Evolutionary conservation across 37 sponge, comb jelly and placozoan genomes (phyloP).

Genomic region (Sycon ciliatum): DNA sequence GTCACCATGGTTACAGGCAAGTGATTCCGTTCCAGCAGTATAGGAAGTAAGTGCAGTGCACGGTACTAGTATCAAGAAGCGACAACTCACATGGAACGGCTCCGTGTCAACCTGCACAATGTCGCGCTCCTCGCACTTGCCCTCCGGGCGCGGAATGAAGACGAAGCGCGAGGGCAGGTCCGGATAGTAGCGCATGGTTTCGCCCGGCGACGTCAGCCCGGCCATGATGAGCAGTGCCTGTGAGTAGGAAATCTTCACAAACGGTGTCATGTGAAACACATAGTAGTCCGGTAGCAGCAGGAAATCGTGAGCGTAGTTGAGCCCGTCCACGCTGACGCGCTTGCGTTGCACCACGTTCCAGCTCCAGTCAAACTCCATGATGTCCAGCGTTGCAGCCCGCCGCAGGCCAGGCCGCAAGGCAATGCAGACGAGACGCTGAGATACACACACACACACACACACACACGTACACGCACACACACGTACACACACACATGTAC

Average conservation of each 20-base stretch:
- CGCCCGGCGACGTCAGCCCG: conserved; percentile 39
- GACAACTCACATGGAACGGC: conserved; percentile 65
- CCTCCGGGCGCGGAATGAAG: conserved; percentile 58
- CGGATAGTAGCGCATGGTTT: conserved; percentile 35
- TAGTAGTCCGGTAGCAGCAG: conserved; percentile 73
- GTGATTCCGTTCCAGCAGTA: no score
- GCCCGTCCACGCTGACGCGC: conserved; percentile 55
- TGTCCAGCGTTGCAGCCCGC: conserved; percentile 29
- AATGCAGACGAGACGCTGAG: conserved; percentile 56
- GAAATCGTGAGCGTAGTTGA: conserved; percentile 83
- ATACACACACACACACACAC: background rate
- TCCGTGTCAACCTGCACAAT: conserved; percentile 55
- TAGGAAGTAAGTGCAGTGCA: no score
- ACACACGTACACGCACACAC: background rate
- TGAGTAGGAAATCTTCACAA: conserved; percentile 23
- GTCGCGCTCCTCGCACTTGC: conserved; percentile 31
- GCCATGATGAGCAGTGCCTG: background rate
- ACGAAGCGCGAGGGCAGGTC: conserved; percentile 64
- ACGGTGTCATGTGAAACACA: conserved; percentile 81
- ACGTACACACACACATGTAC: background rate
- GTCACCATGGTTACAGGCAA: no score
- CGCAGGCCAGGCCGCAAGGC: conserved; percentile 37
- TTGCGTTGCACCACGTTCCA: conserved; percentile 48
- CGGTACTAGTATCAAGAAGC: no score
- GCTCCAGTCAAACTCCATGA: conserved; percentile 66